Percentiles rank a stretch among this genome's conserved stretches.
phyloP scores from a whole-genome alignment of 92 coral and sea anemone genomes.

The Ricordea florida region DNA sequence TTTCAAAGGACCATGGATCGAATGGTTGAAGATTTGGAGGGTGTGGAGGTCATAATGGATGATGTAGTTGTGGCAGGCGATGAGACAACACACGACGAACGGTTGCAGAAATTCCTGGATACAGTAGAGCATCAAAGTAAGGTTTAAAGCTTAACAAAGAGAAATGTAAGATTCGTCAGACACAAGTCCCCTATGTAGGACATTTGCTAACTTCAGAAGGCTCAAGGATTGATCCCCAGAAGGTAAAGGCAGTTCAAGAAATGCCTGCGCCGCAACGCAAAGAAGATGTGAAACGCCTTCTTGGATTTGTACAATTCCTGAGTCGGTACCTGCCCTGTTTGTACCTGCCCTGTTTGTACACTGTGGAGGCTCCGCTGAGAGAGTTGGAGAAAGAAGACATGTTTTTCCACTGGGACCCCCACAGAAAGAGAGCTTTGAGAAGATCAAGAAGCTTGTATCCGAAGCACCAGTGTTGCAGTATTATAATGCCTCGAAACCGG shows the following conservation, averaged over 20 bases:
- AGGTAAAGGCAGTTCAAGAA: slow-evolving; percentile 31
- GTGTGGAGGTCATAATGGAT: slow-evolving; percentile 19
- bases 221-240: slow-evolving; percentile 32
- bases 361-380: slow-evolving; percentile 32
- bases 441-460: slow-evolving; percentile 22
- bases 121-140: background rate
- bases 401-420: slow-evolving; percentile 21
- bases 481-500: slow-evolving; percentile 9
- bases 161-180: slow-evolving; percentile 20
- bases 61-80: background rate
- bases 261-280: slow-evolving; percentile 33
- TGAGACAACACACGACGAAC: background rate
- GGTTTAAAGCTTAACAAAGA: slow-evolving; percentile 18
- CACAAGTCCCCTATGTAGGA: slow-evolving; percentile 29
- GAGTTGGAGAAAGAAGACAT: slow-evolving; percentile 28
- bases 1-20: slow-evolving; percentile 18
- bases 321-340: slow-evolving; percentile 31
- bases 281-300: slow-evolving; percentile 14
- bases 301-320: slow-evolving; percentile 41
- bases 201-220: slow-evolving; percentile 3
- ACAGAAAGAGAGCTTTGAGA: slow-evolving; percentile 3
- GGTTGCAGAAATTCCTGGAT: background rate
- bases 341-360: slow-evolving; percentile 7
- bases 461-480: slow-evolving; percentile 32
- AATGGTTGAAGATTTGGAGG: slow-evolving; percentile 21